Conservation (phyloP, 2,797 vertebrate genomes). For the Setipinna tenuifilis region DNA sequence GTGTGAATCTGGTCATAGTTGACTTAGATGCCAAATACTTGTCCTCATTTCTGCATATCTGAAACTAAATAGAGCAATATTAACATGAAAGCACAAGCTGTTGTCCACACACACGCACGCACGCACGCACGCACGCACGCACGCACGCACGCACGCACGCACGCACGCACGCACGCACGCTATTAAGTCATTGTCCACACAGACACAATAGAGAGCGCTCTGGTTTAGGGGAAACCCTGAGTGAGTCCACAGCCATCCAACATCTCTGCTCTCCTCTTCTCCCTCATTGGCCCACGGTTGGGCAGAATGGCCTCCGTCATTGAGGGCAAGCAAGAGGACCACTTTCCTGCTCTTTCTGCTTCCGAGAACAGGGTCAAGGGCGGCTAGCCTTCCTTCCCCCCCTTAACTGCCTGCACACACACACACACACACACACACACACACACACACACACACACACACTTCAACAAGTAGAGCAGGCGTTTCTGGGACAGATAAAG, state of each 20-base stretch:
- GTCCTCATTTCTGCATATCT: too few species aligned
- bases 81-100: too few species aligned
- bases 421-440: slow-evolving; percentile 1
- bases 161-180: too few species aligned
- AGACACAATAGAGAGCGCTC: not conserved
- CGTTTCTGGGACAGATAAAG: slow-evolving; percentile 59
- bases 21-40: too few species aligned
- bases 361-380: slow-evolving; percentile 66
- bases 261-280: not conserved
- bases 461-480: slow-evolving; percentile 65
- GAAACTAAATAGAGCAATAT: too few species aligned
- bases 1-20: too few species aligned
- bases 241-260: too few species aligned
- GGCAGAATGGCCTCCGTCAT: not conserved
- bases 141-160: too few species aligned
- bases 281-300: not conserved
- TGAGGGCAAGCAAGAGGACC: not conserved
- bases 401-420: not conserved
- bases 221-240: not conserved
- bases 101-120: too few species aligned
- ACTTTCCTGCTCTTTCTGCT: slow-evolving; percentile 23
- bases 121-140: too few species aligned
- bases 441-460: slow-evolving; percentile 41
- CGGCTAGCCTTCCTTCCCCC: slow-evolving; percentile 56
- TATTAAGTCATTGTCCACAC: too few species aligned